Evolutionary conservation across 2,888 invertebrate genomes (phyloP).

Genomic region (Gerris lacustris): DNA sequence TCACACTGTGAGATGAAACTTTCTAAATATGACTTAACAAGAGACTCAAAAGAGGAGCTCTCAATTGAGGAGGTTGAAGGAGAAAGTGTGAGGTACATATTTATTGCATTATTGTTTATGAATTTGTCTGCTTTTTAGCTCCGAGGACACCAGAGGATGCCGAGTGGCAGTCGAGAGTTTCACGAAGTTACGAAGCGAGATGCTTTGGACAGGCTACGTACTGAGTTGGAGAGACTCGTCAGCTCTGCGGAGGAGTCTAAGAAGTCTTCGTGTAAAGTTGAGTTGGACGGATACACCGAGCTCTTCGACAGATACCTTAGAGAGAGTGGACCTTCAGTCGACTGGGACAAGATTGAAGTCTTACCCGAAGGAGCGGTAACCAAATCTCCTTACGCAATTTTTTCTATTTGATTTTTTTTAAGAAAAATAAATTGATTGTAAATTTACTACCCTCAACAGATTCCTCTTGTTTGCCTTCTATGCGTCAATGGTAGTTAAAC

Average conservation of each 20-base stretch:
- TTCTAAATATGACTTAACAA: too few species aligned
- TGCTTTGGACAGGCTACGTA: constrained; percentile 71
- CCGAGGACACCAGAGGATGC: constrained; percentile 59
- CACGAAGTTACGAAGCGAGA: constrained; percentile 92
- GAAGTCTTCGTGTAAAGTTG: constrained; percentile 47
- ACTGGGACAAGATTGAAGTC: constrained; percentile 87
- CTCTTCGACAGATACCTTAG: constrained; percentile 70
- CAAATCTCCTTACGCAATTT: constrained; percentile 30
- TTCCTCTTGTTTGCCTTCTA: too few species aligned
- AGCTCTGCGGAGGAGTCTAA: constrained; percentile 39
- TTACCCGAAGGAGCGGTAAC: constrained; percentile 70
- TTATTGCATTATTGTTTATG: neutral
- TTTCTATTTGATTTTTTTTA: neutral
- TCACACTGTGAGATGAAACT: too few species aligned
- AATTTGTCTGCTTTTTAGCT: constrained; percentile 41
- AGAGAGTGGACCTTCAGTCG: constrained; percentile 59
- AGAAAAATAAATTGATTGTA: too few species aligned
- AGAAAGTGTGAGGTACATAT: too few species aligned
- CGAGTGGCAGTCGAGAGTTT: constrained; percentile 63
- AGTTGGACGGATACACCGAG: constrained; percentile 71
- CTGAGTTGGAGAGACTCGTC: constrained; percentile 63
- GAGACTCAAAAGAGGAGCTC: too few species aligned
- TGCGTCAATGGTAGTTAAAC: too few species aligned
- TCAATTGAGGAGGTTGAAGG: too few species aligned
- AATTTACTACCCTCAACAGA: too few species aligned